Evolutionary conservation across 2,797 vertebrate genomes (phyloP).

Genomic region (Neoniphon sammara): DNA sequence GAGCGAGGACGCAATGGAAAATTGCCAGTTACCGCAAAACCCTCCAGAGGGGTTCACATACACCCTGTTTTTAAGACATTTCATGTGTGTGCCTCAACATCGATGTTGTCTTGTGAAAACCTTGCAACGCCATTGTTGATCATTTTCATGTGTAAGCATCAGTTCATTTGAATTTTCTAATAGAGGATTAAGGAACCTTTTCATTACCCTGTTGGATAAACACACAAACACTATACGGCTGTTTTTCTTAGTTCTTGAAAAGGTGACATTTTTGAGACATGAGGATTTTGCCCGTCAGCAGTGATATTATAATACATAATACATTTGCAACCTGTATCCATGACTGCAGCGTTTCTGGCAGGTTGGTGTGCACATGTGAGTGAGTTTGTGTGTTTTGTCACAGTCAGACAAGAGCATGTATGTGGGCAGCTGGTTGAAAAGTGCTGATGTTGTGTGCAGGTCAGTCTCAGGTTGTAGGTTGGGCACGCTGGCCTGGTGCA

Average conservation of each 20-base stretch:
- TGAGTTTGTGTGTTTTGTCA: constrained; percentile 24
- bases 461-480: constrained; percentile 47
- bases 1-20: constrained; percentile 65
- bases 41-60: constrained; percentile 36
- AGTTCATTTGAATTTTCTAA: too few relatives aligned
- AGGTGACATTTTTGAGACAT: too few relatives aligned
- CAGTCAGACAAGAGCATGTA: constrained; percentile 12
- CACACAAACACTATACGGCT: too few relatives aligned
- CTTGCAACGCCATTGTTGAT: too few relatives aligned
- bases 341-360: constrained; percentile 24
- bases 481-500: constrained; percentile 25
- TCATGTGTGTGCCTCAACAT: background rate
- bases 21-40: constrained; percentile 74
- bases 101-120: too few relatives aligned
- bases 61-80: constrained; percentile 20
- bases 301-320: background rate
- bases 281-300: too few relatives aligned
- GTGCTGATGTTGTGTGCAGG: constrained; percentile 60
- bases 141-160: too few relatives aligned
- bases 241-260: too few relatives aligned
- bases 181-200: too few relatives aligned
- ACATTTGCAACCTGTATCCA: background rate
- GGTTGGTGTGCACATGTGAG: constrained; percentile 15
- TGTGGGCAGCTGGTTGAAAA: constrained; percentile 36
- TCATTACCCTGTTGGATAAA: too few relatives aligned